phyloP scores from a whole-genome alignment of 92 coral and sea anemone species.

The Paragorgia papillata region DNA sequence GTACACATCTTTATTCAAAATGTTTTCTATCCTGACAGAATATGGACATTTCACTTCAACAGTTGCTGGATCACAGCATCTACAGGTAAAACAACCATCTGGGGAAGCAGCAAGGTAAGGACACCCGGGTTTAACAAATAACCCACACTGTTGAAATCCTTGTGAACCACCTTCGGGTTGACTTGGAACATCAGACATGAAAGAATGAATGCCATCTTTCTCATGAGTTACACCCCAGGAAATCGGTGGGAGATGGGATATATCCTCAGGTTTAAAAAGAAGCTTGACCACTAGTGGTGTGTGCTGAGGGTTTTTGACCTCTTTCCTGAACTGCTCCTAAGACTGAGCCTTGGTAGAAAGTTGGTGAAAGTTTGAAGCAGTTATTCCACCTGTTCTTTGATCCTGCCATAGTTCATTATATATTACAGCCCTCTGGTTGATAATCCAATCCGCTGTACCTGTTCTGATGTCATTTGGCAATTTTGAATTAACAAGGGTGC shows the following conservation, averaged over 20 bases:
- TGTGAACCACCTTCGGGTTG: conserved; percentile 63
- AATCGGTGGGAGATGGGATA: conserved; percentile 48
- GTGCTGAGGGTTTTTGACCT: conserved; percentile 27
- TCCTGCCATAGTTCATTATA: conserved; percentile 55
- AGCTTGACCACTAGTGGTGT: conserved; percentile 37
- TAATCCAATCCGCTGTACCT: conserved; percentile 57
- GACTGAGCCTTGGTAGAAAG: conserved; percentile 45
- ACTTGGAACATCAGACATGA: conserved; percentile 65
- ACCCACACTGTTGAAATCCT: no score
- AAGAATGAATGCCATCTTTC: conserved; percentile 63
- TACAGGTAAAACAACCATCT: conserved; percentile 52
- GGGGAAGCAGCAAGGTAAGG: conserved; percentile 53
- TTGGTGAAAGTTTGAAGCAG: conserved; percentile 60
- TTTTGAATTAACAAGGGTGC: conserved; percentile 58
- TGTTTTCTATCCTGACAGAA: conserved; percentile 2
- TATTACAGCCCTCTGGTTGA: conserved; percentile 61
- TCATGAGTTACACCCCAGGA: conserved; percentile 20
- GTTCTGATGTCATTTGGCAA: conserved; percentile 59
- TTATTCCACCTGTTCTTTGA: conserved; percentile 58
- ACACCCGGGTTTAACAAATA: conserved; percentile 41
- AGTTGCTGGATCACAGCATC: conserved; percentile 35
- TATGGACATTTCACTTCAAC: conserved; percentile 42
- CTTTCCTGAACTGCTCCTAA: conserved; percentile 13
- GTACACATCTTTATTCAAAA: neutral
- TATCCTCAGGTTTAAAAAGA: neutral